Evolutionary conservation across 2,888 invertebrate genomes (phyloP), one percentile per base, ranked within the genome.

Genomic region (Gasteruption jaculator): DNA sequence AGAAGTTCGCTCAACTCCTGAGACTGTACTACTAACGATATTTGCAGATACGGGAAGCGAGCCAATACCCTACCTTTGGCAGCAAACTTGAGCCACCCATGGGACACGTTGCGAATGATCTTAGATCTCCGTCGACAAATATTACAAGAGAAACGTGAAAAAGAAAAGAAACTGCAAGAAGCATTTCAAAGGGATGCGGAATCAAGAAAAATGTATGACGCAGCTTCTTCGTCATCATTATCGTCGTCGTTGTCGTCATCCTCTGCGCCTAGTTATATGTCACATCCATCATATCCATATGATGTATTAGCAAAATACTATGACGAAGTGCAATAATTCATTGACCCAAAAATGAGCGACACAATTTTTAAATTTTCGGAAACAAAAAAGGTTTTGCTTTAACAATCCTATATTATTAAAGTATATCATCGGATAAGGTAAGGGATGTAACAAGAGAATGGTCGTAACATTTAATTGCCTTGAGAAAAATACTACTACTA

Each of bases 11-110:
- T n/a, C n/a, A n/a, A n/a, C n/a, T n/a, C n/a, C n/a, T n/a, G n/a
- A n/a, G n/a, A n/a, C n/a, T n/a, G n/a, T 8, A 8, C n/a, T 8
- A n/a, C n/a, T n/a, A n/a, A n/a, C n/a, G n/a, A n/a, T 29, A n/a
- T 38, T 40, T 15, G 10, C 37, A 63, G 64, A 41, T 62, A 57
- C 22, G 64, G 64, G 7, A 65, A 64, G 35, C 54, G 64, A 14
- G 49, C 47, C 3, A 54, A 53, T 10, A 19, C 21, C 12, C 10
- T 29, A 4, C 32, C 43, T 12, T 12, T 34, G 15, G 38, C 34
- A 11, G 27, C 31, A 15, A 37, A 38, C 2, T 32, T 30, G 26
- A 48, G 39, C 15, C 42, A 52, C 11, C 46, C 46, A 5, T 52
- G 49, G 44, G 50, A 58, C 18, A 39, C 49, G 7, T n/a, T 57